A percentile compares a stretch with the other conserved stretches of the same genome.
Evolutionary conservation across 2,797 vertebrate species (phyloP).

Genomic region (Eidolon dupreanum): DNA sequence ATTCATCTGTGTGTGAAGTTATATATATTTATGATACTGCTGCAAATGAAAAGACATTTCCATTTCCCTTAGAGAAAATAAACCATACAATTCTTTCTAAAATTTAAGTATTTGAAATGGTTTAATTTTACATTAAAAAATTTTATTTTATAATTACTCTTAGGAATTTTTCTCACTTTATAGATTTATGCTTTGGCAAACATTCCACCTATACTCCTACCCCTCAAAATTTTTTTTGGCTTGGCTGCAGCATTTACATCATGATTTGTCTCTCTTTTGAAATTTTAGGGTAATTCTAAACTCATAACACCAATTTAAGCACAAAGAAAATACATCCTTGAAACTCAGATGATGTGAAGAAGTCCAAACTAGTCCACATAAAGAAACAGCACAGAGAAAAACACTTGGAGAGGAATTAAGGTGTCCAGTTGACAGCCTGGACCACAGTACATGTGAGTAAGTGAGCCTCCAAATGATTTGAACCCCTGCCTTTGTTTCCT

Average conservation of each 20-base stretch:
- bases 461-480: background rate
- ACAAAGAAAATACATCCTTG: background rate
- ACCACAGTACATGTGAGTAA: background rate
- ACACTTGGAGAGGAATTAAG: background rate
- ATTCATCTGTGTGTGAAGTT: background rate
- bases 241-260: background rate
- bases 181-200: background rate
- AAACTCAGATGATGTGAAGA: background rate
- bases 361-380: background rate
- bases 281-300: background rate
- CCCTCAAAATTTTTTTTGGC: background rate
- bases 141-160: conserved; percentile 36
- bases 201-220: background rate
- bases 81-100: background rate
- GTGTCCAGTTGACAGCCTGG: background rate
- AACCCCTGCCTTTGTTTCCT: background rate
- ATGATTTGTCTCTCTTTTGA: background rate
- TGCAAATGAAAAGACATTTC: conserved; percentile 42
- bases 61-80: conserved; percentile 13
- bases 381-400: background rate
- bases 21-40: conserved; percentile 15
- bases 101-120: background rate
- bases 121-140: conserved; percentile 32
- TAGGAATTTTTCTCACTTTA: background rate
- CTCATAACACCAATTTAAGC: background rate